phyloP scores from a whole-genome alignment of 1,140 invertebrate genomes.

The Dendrolimus kikuchii region DNA sequence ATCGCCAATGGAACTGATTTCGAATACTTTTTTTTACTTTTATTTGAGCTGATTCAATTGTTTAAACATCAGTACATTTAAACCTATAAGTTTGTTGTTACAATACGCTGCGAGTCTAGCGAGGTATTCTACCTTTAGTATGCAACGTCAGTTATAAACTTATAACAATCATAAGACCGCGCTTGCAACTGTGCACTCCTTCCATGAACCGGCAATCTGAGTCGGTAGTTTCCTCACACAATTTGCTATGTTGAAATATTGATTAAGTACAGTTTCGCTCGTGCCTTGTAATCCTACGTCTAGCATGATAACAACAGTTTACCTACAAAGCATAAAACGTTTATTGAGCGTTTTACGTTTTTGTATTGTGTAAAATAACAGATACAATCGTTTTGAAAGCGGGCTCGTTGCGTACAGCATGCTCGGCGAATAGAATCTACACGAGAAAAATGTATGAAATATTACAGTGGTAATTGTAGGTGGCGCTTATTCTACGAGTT shows the following conservation, averaged over 20 bases:
- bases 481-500: conserved; percentile 11
- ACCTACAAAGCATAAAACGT: neutral
- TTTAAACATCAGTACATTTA: no score
- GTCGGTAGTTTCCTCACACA: conserved; percentile 14
- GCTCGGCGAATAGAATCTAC: conserved; percentile 9
- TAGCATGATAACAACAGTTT: conserved; percentile 10
- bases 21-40: no score
- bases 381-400: no score
- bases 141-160: no score
- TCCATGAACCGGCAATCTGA: neutral
- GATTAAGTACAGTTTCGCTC: conserved; percentile 13
- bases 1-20: no score
- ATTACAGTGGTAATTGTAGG: conserved; percentile 16
- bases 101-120: no score
- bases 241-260: conserved; percentile 16
- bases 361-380: neutral
- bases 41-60: no score
- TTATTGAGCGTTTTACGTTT: neutral
- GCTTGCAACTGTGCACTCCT: no score
- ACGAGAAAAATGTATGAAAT: conserved; percentile 10
- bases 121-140: no score
- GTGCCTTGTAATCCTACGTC: conserved; percentile 8
- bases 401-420: no score
- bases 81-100: no score
- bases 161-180: no score